phyloP scores from a whole-genome alignment of 2,113 vertebrate genomes.

The Spilogale gracilis region DNA sequence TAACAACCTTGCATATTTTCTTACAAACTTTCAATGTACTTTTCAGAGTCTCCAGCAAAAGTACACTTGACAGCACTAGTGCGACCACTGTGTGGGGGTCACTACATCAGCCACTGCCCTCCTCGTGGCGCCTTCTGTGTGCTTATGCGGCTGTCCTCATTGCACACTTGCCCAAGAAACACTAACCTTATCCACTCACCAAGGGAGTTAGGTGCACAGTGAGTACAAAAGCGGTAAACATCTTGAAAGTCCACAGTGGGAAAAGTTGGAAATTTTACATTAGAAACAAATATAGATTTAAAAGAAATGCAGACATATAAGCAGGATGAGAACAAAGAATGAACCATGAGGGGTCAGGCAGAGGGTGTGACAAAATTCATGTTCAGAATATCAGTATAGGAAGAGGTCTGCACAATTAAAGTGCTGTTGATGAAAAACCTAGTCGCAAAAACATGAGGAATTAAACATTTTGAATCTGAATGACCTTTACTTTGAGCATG shows the following conservation, averaged over 20 bases:
- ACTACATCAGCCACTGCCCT: background rate
- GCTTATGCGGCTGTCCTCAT: background rate
- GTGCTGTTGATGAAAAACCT: background rate
- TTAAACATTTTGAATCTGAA: background rate
- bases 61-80: background rate
- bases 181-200: background rate
- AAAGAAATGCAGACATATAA: background rate
- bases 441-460: background rate
- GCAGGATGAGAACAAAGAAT: background rate
- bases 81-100: background rate
- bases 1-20: background rate
- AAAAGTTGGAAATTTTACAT: background rate
- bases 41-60: background rate
- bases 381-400: background rate
- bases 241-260: background rate
- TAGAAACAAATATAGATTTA: background rate
- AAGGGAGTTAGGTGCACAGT: background rate
- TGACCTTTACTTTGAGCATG: background rate
- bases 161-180: background rate
- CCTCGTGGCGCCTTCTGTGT: background rate
- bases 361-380: background rate
- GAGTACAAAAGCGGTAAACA: background rate
- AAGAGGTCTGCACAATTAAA: background rate
- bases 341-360: background rate
- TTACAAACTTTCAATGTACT: background rate